Conservation (phyloP, 2,888 invertebrate genomes). For the Autographa pulchrina region DNA sequence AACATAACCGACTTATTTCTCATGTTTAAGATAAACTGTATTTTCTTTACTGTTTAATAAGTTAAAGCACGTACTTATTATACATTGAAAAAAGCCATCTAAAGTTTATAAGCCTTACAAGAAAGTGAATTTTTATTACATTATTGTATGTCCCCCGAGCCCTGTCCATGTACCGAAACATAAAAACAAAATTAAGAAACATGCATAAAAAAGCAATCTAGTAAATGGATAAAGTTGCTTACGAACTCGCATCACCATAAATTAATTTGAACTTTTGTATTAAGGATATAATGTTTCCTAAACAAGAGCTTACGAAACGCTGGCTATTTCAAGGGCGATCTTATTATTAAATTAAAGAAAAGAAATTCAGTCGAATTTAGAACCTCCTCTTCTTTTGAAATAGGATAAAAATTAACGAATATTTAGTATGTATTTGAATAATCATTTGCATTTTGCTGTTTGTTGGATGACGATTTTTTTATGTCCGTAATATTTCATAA, state of each 20-base stretch:
- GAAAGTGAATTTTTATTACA: background rate
- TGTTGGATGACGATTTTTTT: too few species aligned
- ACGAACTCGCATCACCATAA: slow-evolving; percentile 46
- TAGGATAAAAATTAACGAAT: too few species aligned
- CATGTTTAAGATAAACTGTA: too few species aligned
- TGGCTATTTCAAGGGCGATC: background rate
- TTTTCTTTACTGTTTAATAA: background rate
- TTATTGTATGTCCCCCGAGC: background rate
- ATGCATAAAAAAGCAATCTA: slow-evolving; percentile 31
- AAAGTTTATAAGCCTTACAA: background rate
- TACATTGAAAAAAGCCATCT: background rate
- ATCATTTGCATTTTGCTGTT: too few species aligned
- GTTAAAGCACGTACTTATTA: background rate
- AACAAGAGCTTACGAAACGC: slow-evolving; percentile 14
- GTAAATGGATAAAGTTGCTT: slow-evolving; percentile 34
- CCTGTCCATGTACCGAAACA: background rate
- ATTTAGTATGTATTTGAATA: too few species aligned
- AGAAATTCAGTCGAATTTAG: too few species aligned
- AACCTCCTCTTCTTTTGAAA: too few species aligned
- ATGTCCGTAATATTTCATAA: too few species aligned
- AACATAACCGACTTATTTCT: too few species aligned
- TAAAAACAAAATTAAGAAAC: slow-evolving; percentile 37
- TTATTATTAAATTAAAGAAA: background rate
- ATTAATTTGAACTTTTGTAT: slow-evolving; percentile 43
- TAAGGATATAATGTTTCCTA: slow-evolving; percentile 18